Base-by-base conservation (phyloP, 2,113 vertebrate species). In the Arvicanthis niloticus region DNA sequence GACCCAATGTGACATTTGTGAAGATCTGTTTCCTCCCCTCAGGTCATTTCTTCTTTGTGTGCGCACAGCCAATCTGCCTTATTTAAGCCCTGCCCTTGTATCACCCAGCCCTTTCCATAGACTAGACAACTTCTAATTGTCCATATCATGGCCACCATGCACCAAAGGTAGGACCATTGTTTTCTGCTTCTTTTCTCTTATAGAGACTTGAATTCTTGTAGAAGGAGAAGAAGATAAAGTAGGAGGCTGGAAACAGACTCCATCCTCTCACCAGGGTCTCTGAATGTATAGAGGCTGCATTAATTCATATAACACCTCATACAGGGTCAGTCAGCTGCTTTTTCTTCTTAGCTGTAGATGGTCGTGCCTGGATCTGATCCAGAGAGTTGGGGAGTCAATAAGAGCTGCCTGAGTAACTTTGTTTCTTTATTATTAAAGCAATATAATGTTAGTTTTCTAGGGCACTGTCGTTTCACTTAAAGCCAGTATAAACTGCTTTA, bases 131-230 rank as follows among this genome's bases (percentile, higher is more conserved):
- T 96, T 89, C 84, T 80, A 88, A 87, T 96, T 95, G 81, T 67
- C 45, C 94, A 85, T 81, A 12, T 80, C 94, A 95, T 96, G 97
- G 89, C 95, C 96, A 98, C 97, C 67, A 92, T 94, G 89, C 93
- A 16, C 95, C 98, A 99, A 98, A 99, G 98, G 98, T 98, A 97
- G 92, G 97, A 96, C 93, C 40, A 53, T 93, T 95, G 60, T 84
- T 97, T 94, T 77, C 58, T 88, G 88, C 80, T 78, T 96, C 31
- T 42, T 98, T 98, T 97, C 34, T 96, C 62, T 95, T 93, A 84
- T 88, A 87, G 90, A 86, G 24, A 81, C 3, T 42, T 68, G 77
- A 45, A 82, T 77, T 65, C 4, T 29, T 22, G 26, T 29, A 76
- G 62, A 72, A 94, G 48, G 1, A 2, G 31, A 48, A 93, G 7